These are phyloP conservation scores for Speoplatyrhinus poulsoni DNA, from an alignment of 2,113 vertebrate genomes.

Conservation along the genomic window DNA sequence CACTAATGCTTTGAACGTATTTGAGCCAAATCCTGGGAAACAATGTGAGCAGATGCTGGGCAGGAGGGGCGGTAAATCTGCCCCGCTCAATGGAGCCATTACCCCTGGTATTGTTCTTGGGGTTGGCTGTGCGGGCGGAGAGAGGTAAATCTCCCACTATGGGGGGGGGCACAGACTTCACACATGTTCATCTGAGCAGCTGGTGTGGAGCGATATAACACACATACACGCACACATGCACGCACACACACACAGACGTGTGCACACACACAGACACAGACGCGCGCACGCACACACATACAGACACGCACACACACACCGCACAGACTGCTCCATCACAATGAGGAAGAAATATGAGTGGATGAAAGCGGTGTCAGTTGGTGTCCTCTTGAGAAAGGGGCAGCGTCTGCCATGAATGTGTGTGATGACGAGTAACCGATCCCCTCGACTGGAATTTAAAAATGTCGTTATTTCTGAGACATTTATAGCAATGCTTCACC, in stretches of 20 bases:
- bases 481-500: too few relatives aligned
- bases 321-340: not conserved
- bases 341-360: slow-evolving; percentile 4
- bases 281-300: too few relatives aligned
- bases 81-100: slow-evolving; percentile 66
- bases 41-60: slow-evolving; percentile 72
- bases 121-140: slow-evolving; percentile 7
- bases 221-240: not conserved
- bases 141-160: slow-evolving; percentile 45
- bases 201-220: not conserved
- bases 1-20: slow-evolving; percentile 51
- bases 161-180: slow-evolving; percentile 38
- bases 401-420: not conserved
- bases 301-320: not conserved
- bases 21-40: slow-evolving; percentile 60
- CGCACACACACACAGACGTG: not conserved
- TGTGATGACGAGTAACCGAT: not conserved
- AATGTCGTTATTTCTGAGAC: too few relatives aligned
- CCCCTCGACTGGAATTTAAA: not conserved
- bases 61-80: slow-evolving; percentile 72
- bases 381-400: not conserved
- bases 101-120: slow-evolving; percentile 64
- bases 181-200: slow-evolving; percentile 34
- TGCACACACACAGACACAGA: too few relatives aligned
- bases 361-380: not conserved